Evolutionary conservation across 2,113 vertebrate genomes (phyloP), one percentile per base, ranked within the genome.

Genomic region (Syngnathus scovelli): DNA sequence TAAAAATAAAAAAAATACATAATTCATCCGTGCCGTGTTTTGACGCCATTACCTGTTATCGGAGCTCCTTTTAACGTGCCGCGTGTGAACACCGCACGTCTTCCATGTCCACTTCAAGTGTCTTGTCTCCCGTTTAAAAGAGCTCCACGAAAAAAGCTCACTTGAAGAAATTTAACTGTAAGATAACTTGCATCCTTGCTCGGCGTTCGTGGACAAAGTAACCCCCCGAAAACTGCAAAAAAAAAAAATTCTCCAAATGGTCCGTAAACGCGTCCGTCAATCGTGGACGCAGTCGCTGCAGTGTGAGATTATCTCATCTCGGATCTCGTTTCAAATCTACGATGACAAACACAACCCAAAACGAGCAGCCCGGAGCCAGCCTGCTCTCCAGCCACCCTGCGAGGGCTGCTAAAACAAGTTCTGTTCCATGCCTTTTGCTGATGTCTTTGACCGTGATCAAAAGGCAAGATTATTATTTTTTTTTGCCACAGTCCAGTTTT

Each of bases 261-360:
- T 64, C 39, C 37, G 41, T 58, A 58, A 36, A 7, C 15, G 5
- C 27, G 55, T 4, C 13, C 51, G 12, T n/a, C 2, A 21, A 43
- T 10, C 18, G 5, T 2, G 56, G 27, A 44, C n/a, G 44, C 33
- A 19, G 33, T 33, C n/a, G n/a, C 1, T 18, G 48, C 21, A 21
- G 27, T 33, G 55, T 7, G 8, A 41, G 15, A 8, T 43, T 21
- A 86, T 82, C 84, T 83, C 81, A 90, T 91, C 90, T 89, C 54
- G 23, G 74, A 91, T 91, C 90, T 89, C 54, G 23, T 72, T 73
- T 72, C 65, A 74, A 82, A 90, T 90, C 88, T 86, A 67, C 59
- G 61, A 78, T 83, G 90, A 90, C 90, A 83, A 90, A 83, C 36
- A 27, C 27, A 27, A 27, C 27, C 27, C 27, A 27, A 76, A 44